These are phyloP conservation scores for Clupea harengus DNA, from an alignment of 2,113 vertebrate genomes.

Conservation along the genomic window DNA sequence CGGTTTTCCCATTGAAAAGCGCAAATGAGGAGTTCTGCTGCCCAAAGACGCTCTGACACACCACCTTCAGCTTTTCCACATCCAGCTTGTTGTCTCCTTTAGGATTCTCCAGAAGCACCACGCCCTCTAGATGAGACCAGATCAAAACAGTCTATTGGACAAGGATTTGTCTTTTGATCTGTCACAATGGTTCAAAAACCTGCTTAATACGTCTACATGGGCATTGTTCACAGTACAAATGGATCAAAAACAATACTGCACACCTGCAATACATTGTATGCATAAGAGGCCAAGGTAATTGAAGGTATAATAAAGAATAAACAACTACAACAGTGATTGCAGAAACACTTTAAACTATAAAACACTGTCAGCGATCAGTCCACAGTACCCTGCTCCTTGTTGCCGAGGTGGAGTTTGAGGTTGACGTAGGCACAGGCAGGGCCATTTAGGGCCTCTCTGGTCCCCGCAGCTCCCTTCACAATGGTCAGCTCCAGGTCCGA, in stretches of 20 bases:
- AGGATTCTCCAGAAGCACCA: slow-evolving; percentile 91
- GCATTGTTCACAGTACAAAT: not conserved
- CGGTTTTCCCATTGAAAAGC: slow-evolving; percentile 76
- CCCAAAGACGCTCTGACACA: slow-evolving; percentile 82
- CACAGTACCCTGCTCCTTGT: slow-evolving; percentile 81
- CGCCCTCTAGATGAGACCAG: slow-evolving; percentile 74
- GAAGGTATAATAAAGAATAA: not conserved
- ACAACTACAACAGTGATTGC: not conserved
- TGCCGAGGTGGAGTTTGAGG: slow-evolving; percentile 76
- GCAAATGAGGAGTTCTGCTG: slow-evolving; percentile 69
- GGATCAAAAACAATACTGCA: not conserved
- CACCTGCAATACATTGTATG: not conserved
- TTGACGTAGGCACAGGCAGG: slow-evolving; percentile 88
- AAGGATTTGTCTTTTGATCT: not conserved
- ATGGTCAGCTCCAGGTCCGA: slow-evolving; percentile 90
- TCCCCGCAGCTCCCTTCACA: slow-evolving; percentile 68
- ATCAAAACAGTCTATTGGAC: not conserved
- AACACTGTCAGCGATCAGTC: no score
- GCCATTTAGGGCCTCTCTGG: slow-evolving; percentile 58
- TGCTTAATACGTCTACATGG: not conserved
- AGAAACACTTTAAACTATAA: not conserved
- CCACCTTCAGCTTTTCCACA: slow-evolving; percentile 73
- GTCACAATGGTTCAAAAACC: not conserved
- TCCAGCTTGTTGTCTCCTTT: slow-evolving; percentile 83
- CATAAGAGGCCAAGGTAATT: not conserved